Evolutionary conservation across 2,113 vertebrate genomes (phyloP).

Genomic region (Progne subis): DNA sequence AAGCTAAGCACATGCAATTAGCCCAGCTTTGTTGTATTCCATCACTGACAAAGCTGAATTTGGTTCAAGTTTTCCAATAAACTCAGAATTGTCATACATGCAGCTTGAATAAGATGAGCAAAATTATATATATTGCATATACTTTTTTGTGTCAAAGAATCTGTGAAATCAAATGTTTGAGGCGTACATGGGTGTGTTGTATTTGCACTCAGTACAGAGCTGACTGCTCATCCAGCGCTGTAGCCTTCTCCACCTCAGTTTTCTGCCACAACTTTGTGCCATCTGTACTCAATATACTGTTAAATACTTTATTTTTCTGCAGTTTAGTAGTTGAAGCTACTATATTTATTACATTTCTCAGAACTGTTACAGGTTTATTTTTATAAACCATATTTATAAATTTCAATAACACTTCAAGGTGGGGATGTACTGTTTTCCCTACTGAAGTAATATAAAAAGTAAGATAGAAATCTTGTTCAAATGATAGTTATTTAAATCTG

Average conservation of each 20-base stretch:
- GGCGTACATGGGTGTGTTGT: not conserved
- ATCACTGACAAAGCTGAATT: not conserved
- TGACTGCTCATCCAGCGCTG: not conserved
- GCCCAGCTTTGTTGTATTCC: not conserved
- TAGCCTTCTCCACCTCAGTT: not conserved
- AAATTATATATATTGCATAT: not conserved
- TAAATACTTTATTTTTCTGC: not conserved
- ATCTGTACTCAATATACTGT: not conserved
- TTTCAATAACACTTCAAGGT: not conserved
- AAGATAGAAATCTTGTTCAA: not conserved
- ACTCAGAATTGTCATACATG: not conserved
- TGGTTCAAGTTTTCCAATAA: not conserved
- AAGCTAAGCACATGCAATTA: not conserved
- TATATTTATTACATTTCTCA: not conserved
- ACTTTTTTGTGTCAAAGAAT: not conserved
- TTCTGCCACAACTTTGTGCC: not conserved
- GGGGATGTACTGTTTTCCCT: not conserved
- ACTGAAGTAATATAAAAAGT: not conserved
- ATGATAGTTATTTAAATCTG: not conserved
- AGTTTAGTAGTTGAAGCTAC: not conserved
- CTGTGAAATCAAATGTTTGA: not conserved
- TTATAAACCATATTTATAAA: not conserved
- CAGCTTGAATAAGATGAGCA: not conserved
- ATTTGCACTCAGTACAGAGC: not conserved
- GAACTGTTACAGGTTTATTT: not conserved